These are phyloP conservation scores for Aphidius colemani DNA, from an alignment of 2,888 invertebrate species.

Conservation along the genomic window DNA sequence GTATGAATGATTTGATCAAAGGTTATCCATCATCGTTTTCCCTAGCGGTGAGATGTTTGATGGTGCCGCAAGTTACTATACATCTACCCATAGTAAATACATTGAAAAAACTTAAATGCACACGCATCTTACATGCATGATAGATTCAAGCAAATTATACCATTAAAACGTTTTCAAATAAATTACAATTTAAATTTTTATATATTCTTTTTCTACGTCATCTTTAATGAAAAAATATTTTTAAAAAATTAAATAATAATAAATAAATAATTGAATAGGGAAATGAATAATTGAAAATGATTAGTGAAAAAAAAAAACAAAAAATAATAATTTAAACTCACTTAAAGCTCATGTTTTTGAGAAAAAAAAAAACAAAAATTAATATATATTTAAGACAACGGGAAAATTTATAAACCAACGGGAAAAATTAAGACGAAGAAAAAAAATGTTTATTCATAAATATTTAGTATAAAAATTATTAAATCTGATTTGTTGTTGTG, in stretches of 20 bases:
- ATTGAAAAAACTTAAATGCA: background rate
- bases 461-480: background rate
- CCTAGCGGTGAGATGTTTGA: conserved; percentile 52
- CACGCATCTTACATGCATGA: background rate
- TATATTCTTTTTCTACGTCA: too few relatives aligned
- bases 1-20: conserved; percentile 57
- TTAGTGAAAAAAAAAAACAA: background rate
- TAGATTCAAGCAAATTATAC: background rate
- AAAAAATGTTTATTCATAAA: too few relatives aligned
- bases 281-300: background rate
- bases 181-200: too few relatives aligned
- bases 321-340: background rate
- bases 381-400: background rate
- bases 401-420: background rate
- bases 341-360: conserved; percentile 1
- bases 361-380: conserved; percentile 21
- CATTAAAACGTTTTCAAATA: too few relatives aligned
- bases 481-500: background rate
- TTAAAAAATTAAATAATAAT: background rate
- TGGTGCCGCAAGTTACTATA: conserved; percentile 43
- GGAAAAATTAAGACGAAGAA: too few relatives aligned
- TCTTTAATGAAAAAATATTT: background rate
- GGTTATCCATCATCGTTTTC: conserved; percentile 55
- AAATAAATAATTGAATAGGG: background rate
- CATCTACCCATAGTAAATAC: conserved; percentile 6